Evolutionary conservation across 2,888 invertebrate genomes (phyloP).

Genomic region (Tupiocoris notatus): DNA sequence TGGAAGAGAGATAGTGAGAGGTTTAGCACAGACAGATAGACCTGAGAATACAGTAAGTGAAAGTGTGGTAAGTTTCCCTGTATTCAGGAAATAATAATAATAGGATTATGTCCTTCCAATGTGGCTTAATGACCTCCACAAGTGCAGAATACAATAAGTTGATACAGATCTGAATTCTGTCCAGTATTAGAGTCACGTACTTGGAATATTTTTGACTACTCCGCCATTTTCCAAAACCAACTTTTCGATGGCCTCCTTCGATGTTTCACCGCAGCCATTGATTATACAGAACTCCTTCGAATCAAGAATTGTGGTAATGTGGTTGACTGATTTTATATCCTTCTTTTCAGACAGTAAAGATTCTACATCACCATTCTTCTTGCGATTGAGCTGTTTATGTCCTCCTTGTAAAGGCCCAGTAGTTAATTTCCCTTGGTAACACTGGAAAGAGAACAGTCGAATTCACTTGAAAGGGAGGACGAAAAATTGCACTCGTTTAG

Average conservation of each 20-base stretch:
- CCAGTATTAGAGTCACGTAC: not conserved
- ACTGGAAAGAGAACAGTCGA: too few species aligned
- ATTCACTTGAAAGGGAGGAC: too few species aligned
- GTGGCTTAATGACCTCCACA: too few species aligned
- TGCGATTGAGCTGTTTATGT: not conserved
- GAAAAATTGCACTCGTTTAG: too few species aligned
- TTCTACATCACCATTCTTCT: not conserved
- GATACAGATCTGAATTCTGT: too few species aligned
- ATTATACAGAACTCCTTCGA: conserved; percentile 23
- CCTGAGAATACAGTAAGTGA: too few species aligned
- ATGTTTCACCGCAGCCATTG: not conserved
- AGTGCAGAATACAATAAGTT: too few species aligned
- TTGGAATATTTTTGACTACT: conserved; percentile 25
- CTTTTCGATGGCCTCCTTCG: conserved; percentile 40
- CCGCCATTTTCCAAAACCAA: conserved; percentile 51
- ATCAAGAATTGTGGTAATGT: not conserved
- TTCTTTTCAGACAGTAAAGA: not conserved
- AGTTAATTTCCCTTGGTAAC: conserved; percentile 16
- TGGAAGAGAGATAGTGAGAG: too few species aligned
- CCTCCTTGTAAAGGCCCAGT: not conserved
- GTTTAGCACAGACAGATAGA: too few species aligned
- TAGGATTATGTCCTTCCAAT: too few species aligned
- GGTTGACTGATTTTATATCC: not conserved
- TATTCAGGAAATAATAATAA: too few species aligned
- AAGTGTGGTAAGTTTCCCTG: too few species aligned